phyloP scores from a whole-genome alignment of 2,113 vertebrate species.

The Ondatra zibethicus region DNA sequence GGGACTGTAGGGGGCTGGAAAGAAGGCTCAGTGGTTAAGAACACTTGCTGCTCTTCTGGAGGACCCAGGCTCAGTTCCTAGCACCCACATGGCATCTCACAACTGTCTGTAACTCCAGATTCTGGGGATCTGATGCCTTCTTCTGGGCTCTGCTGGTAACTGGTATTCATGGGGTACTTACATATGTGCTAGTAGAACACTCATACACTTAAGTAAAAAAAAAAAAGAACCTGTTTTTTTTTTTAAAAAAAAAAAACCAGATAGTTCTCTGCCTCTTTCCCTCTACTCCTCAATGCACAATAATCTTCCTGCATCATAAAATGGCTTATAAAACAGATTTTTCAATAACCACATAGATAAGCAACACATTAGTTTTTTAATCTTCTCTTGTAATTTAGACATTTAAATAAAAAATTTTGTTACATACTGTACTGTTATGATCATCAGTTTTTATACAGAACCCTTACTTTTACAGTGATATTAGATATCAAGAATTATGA shows the following conservation, averaged over 20 bases:
- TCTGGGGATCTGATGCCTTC: background rate
- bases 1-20: background rate
- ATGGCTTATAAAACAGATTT: constrained; percentile 28
- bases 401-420: constrained; percentile 42
- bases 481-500: background rate
- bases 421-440: constrained; percentile 19
- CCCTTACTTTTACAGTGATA: background rate
- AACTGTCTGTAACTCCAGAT: background rate
- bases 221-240: background rate
- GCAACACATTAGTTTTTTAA: background rate
- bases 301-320: constrained; percentile 28
- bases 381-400: background rate
- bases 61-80: background rate
- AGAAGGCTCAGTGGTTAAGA: background rate
- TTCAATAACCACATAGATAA: background rate
- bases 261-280: background rate
- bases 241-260: background rate
- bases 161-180: background rate
- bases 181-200: background rate
- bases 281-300: background rate
- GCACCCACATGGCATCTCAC: too few species aligned
- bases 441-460: background rate
- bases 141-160: background rate
- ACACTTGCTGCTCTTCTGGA: background rate
- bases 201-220: background rate